Evolutionary conservation across 2,888 invertebrate genomes (phyloP).

Genomic region (Anthophora plumipes): DNA sequence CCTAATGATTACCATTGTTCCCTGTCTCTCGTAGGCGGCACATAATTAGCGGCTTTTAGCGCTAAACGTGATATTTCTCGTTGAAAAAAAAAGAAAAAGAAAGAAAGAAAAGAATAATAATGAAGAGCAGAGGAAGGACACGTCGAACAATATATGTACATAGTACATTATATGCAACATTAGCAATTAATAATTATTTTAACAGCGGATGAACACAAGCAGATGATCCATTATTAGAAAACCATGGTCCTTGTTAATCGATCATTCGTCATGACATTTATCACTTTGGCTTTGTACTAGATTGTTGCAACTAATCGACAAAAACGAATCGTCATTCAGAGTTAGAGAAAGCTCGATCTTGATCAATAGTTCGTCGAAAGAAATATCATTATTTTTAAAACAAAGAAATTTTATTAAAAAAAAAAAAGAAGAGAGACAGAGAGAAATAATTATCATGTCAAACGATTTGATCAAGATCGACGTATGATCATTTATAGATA

Average conservation of each 20-base stretch:
- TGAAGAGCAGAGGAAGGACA: not conserved
- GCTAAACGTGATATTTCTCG: slow-evolving; percentile 3
- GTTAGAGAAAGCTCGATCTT: slow-evolving; percentile 6
- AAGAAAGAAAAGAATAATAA: not conserved
- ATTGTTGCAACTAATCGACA: slow-evolving; percentile 7
- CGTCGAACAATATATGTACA: not conserved
- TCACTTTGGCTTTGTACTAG: not conserved
- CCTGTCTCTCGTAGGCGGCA: slow-evolving; percentile 34
- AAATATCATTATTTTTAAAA: not conserved
- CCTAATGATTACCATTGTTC: slow-evolving; percentile 40
- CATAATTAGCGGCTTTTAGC: slow-evolving; percentile 49
- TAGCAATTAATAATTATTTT: no score
- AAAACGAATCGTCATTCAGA: slow-evolving; percentile 4
- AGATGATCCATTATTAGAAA: not conserved
- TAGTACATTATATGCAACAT: not conserved
- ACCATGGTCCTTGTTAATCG: not conserved
- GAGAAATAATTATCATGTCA: not conserved
- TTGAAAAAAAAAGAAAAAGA: no score
- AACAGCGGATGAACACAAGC: not conserved
- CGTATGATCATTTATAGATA: not conserved
- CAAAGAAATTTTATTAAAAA: not conserved
- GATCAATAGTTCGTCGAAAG: not conserved
- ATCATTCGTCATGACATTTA: not conserved
- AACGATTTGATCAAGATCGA: slow-evolving; percentile 19
- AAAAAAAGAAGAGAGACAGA: not conserved